A percentile compares a stretch with the other conserved stretches of the same genome.
These are phyloP conservation scores for Rhinoptilus africanus DNA, from an alignment of 2,113 vertebrate species.

Conservation along the genomic window DNA sequence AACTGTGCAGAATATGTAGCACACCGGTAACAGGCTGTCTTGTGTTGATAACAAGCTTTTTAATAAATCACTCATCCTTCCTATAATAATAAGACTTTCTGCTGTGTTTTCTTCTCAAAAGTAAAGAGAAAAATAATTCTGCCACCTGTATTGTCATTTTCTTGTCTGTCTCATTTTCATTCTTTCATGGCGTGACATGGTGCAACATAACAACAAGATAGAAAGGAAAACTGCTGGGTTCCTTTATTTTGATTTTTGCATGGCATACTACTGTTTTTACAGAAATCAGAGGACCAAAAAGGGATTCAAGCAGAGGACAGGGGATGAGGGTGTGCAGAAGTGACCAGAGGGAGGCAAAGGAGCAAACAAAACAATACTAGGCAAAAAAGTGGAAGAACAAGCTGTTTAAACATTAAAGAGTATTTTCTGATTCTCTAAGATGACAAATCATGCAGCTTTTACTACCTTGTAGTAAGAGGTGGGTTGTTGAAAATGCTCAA, in stretches of 20 bases:
- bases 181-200: conserved; percentile 1
- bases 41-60: conserved; percentile 68
- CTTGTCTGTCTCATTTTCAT: conserved; percentile 35
- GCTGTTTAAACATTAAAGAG: background rate
- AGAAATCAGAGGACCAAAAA: background rate
- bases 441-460: background rate
- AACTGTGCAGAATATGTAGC: conserved; percentile 48
- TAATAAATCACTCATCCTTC: conserved; percentile 69
- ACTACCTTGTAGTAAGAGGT: background rate
- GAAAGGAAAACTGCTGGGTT: background rate
- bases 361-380: background rate
- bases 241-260: background rate
- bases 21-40: conserved; percentile 63
- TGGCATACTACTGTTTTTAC: background rate
- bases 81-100: conserved; percentile 60
- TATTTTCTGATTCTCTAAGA: background rate
- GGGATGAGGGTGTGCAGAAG: background rate
- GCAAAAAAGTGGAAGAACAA: background rate
- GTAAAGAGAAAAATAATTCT: conserved; percentile 44
- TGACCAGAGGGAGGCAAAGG: background rate
- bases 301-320: background rate
- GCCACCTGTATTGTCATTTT: conserved; percentile 36
- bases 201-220: background rate
- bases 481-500: background rate
- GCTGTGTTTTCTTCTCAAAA: conserved; percentile 47